These are phyloP conservation scores for Bombus breviceps DNA, from an alignment of 1,140 invertebrate genomes.

Conservation along the genomic window DNA sequence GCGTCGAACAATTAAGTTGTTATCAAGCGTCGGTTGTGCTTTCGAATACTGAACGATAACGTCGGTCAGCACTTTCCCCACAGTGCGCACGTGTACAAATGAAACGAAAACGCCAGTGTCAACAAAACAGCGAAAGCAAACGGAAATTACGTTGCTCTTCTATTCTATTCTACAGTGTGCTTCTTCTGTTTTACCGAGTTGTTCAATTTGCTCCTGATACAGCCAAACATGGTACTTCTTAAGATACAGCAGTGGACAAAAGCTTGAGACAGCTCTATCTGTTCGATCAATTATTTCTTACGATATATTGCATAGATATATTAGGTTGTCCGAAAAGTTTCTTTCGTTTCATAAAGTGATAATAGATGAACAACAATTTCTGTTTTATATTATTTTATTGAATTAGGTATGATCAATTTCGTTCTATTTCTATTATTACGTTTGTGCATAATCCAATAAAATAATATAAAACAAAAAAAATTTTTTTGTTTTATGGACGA, in stretches of 20 bases:
- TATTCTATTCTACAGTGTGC: too few relatives aligned
- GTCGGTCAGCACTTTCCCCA: background rate
- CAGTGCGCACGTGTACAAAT: background rate
- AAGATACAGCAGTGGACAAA: background rate
- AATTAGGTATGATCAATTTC: too few relatives aligned
- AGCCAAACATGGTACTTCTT: background rate
- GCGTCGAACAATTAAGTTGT: background rate
- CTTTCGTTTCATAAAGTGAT: too few relatives aligned
- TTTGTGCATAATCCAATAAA: too few relatives aligned
- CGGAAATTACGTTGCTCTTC: slow-evolving; percentile 10
- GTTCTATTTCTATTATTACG: too few relatives aligned
- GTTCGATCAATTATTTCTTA: too few relatives aligned
- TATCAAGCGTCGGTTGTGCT: background rate
- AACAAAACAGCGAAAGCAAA: slow-evolving; percentile 21
- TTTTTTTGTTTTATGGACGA: too few relatives aligned
- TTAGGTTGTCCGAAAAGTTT: too few relatives aligned
- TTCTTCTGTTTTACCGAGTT: background rate
- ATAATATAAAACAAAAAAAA: accelerated
- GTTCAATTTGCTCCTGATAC: background rate
- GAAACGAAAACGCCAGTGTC: background rate
- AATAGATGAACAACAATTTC: too few relatives aligned
- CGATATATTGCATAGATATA: too few relatives aligned
- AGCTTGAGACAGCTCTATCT: too few relatives aligned
- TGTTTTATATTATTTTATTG: too few relatives aligned
- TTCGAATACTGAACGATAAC: background rate